Base-by-base conservation (phyloP, 2,113 vertebrate species). In the Onychostoma macrolepis region DNA sequence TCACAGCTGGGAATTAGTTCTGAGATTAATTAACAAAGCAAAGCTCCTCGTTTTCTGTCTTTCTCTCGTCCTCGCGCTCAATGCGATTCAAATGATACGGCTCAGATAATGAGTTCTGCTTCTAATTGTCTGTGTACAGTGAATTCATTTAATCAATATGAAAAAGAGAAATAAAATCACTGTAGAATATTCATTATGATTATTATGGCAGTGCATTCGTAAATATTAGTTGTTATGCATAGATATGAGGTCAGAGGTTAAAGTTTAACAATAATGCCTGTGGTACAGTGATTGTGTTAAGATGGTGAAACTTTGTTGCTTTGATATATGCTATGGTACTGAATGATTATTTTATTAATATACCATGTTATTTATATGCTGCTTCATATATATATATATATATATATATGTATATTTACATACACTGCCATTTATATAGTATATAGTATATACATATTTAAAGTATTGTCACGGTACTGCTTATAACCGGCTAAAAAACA, bases 1-100 rank as follows among this genome's bases (percentile, higher is more conserved):
- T 79, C 89, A 86, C 65, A 81, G 38, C 80, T 86, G 88, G 87
- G 88, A 85, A 86, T 91, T 89, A 83, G 88, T 72, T 75, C 28
- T 85, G 84, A 86, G 86, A 89, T 88, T 87, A 89, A 85, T 89
- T 92, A 85, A 84, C 77, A 89, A 87, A 84, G 79, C 61, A 41
- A 78, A 19, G 19, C 56, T 78, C 58, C 67, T n/a, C 13, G 75
- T 77, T 63, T 19, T 28, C 83, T 84, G 78, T 88, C 65, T 85
- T 41, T 74, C 53, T 80, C 80, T 78, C 38, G 80, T 89, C 61
- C 84, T 84, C 28, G 80, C 19, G 67, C 36, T 83, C 50, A 63
- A 69, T 88, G 80, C 4, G 41, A 83, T 83, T 83, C 80, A 12
- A 30, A 71, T 69, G 41, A 83, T 69, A 50, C 28, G 4, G 63